A percentile compares a stretch with the other conserved stretches of the same genome.
These are phyloP conservation scores for Ariopsis seemanni DNA, from an alignment of 2,113 vertebrate species.

Conservation along the genomic window DNA sequence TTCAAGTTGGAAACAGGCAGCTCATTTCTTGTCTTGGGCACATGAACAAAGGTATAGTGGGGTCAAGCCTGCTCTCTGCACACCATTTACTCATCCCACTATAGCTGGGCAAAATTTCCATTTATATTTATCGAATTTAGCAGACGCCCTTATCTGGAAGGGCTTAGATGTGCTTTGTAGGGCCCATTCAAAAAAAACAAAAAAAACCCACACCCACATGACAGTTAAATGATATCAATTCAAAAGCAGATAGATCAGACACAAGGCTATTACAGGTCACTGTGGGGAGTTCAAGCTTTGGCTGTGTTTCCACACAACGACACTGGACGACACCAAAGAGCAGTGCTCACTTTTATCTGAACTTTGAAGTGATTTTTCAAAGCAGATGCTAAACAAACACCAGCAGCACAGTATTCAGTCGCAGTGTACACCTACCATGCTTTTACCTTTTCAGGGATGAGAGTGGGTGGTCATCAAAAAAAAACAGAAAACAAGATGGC, in stretches of 20 bases:
- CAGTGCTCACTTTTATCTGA: conserved; percentile 47
- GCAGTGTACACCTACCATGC: conserved; percentile 2
- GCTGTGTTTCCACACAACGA: neutral
- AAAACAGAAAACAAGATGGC: too few species aligned
- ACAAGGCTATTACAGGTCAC: neutral
- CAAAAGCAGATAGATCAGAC: neutral
- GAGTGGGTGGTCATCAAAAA: too few species aligned
- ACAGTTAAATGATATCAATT: neutral
- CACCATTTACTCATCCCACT: neutral
- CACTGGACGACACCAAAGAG: conserved; percentile 43
- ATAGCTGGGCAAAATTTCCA: neutral
- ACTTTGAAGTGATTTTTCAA: conserved; percentile 55
- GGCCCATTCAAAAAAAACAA: neutral
- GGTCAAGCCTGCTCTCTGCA: too few species aligned
- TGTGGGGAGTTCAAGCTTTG: conserved; percentile 3
- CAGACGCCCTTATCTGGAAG: neutral
- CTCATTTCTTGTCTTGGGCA: too few species aligned
- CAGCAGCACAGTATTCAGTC: neutral
- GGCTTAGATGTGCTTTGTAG: neutral
- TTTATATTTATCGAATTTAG: neutral
- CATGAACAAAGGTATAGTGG: too few species aligned
- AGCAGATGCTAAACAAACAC: conserved; percentile 35
- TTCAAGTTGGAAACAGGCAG: too few species aligned
- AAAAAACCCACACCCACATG: neutral
- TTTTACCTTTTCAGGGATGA: neutral